A percentile compares a stretch with the other conserved stretches of the same genome.
These are phyloP conservation scores for Gibbula magus DNA, from an alignment of 2,888 invertebrate species.

Conservation along the genomic window DNA sequence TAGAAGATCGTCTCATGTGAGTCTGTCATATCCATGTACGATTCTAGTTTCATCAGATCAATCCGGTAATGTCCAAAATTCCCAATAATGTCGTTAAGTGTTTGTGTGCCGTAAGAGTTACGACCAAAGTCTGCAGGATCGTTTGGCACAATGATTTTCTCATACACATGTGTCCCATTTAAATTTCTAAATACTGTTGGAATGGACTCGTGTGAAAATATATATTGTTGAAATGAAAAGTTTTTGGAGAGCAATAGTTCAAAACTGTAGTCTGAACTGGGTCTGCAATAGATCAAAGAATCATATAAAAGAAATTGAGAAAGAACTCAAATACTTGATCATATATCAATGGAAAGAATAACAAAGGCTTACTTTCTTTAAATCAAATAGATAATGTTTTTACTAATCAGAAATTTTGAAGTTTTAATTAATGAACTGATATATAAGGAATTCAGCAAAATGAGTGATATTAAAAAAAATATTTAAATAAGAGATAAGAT, in stretches of 20 bases:
- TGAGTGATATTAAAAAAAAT: not conserved
- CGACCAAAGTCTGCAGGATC: conserved; percentile 70
- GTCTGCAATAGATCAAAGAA: conserved; percentile 51
- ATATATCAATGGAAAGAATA: too few species aligned
- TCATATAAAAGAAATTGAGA: not conserved
- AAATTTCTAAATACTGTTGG: conserved; percentile 39
- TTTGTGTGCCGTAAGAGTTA: conserved; percentile 68
- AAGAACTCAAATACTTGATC: too few species aligned
- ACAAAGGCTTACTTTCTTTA: not conserved
- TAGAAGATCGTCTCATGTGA: conserved; percentile 68
- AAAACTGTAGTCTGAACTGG: conserved; percentile 58
- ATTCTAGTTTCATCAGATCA: conserved; percentile 64
- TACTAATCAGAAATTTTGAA: not conserved
- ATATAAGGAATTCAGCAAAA: not conserved
- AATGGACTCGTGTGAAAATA: conserved; percentile 53
- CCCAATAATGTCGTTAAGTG: conserved; percentile 64
- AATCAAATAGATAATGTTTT: not conserved
- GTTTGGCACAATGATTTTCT: conserved; percentile 67
- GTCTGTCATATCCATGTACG: conserved; percentile 47
- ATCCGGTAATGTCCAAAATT: conserved; percentile 53
- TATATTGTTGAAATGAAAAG: conserved; percentile 56
- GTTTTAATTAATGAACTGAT: not conserved
- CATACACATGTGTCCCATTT: conserved; percentile 51
- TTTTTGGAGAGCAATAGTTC: conserved; percentile 63
- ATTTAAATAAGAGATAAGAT: too few species aligned